phyloP scores from a whole-genome alignment of 2,113 vertebrate genomes.

The Campylorhamphus procurvoides region DNA sequence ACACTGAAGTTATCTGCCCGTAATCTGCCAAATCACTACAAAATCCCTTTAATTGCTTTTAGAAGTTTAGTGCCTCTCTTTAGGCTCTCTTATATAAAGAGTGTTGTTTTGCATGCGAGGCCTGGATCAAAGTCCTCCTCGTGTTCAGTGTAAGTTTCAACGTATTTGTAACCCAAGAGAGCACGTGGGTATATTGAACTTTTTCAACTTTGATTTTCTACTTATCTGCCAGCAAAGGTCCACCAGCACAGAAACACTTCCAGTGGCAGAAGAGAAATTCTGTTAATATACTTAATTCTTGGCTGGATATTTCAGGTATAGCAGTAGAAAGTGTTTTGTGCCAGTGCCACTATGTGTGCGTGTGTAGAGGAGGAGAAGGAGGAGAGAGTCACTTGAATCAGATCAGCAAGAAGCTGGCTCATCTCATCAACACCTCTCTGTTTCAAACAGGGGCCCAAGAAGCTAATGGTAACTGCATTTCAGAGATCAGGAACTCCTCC shows the following conservation, averaged over 20 bases:
- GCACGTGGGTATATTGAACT: not conserved
- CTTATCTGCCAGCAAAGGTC: not conserved
- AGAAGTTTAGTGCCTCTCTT: not conserved
- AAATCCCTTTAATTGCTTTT: not conserved
- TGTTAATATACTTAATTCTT: not conserved
- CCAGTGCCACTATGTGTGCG: not conserved
- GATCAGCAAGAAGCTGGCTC: not conserved
- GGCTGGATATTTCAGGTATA: not conserved
- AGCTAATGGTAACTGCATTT: not conserved
- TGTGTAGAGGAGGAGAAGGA: fast-evolving
- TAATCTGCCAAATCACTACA: slow-evolving; percentile 23
- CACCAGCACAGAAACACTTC: not conserved
- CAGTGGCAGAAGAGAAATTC: not conserved
- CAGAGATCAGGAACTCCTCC: not conserved
- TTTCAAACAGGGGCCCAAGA: not conserved
- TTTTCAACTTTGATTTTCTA: not conserved
- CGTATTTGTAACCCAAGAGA: not conserved
- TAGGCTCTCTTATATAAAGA: not conserved
- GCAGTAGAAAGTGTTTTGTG: not conserved
- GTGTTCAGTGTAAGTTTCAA: fast-evolving
- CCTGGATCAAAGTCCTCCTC: not conserved
- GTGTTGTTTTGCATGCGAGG: not conserved
- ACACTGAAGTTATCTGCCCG: not conserved
- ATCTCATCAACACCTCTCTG: not conserved
- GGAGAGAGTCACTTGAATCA: not conserved